Base-by-base conservation (phyloP, 2,113 vertebrate genomes). In the Percopsis transmontana region DNA sequence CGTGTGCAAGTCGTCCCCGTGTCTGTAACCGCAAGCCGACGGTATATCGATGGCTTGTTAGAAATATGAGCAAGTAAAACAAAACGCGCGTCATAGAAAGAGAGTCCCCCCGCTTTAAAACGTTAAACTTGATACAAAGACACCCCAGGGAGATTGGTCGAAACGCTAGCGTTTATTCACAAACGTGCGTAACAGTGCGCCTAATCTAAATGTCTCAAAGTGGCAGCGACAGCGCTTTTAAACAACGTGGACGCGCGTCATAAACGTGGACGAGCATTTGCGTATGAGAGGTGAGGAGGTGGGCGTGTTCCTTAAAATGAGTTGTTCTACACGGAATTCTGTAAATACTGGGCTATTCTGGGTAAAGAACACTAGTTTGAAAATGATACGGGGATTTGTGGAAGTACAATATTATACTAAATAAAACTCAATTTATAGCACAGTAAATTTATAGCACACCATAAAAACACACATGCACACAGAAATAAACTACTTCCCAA, bases 231-330 rank as follows among this genome's bases (percentile, higher is more conserved):
- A 23, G 55, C 19, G 23, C 53, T 70, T 88, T 88, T 85, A 73
- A 90, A 79, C 47, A 18, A 68, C 69, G 72, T 50, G 21, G 62
- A 82, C 85, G 81, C 80, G 85, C 21, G 27, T 74, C 38, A 84
- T 58, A 9, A 21, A 18, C 76, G 76, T 38, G 82, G 24, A 79
- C 87, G 83, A 66, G 82, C 77, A 5, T 19, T 27, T 33, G 45
- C 42, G 77, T 83, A 68, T 53, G 47, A 23, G 52, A 7, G 2
- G 52, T 1, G 65, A 33, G 59, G 57, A 48, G 51, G 62, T 39
- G 16, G 63, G n/a, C 12, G 19, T 20, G 52, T 20, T 48, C 20
- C 14, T 10, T 20, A 41, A 19, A 41, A 39, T 20, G 11, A 13
- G 27, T 7, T 33, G 5, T 33, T 7, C 8, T 7, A 33, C 27